Conservation (phyloP, 2,888 invertebrate species). For the Drosophila fulvimacula region DNA sequence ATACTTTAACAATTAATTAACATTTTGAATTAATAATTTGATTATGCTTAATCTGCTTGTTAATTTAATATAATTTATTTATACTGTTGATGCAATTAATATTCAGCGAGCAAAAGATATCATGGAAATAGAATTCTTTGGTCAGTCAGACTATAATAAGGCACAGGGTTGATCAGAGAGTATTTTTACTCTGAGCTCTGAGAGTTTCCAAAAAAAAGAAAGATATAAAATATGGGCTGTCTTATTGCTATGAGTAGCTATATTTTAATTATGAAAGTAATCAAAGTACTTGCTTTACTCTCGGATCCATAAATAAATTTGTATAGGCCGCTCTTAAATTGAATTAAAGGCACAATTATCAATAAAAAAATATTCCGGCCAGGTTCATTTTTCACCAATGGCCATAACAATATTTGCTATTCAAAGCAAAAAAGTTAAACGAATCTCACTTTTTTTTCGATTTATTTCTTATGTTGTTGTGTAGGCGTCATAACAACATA, state of each 20-base stretch:
- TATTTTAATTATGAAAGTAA: slow-evolving; percentile 37
- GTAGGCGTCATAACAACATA: slow-evolving; percentile 67
- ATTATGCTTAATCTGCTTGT: background rate
- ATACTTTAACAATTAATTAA: no score
- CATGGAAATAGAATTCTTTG: no score
- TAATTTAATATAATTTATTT: background rate
- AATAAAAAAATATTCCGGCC: slow-evolving; percentile 28
- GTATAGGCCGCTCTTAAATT: slow-evolving; percentile 20
- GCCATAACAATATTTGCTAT: slow-evolving; percentile 43
- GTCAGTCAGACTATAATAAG: no score
- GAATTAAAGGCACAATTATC: slow-evolving; percentile 8
- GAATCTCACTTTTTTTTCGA: slow-evolving; percentile 29
- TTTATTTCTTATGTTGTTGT: slow-evolving; percentile 19
- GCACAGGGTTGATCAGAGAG: no score
- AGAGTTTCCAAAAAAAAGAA: no score
- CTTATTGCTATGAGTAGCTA: background rate
- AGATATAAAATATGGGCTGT: no score
- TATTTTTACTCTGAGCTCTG: no score
- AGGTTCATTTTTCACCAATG: slow-evolving; percentile 13
- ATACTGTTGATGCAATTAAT: background rate
- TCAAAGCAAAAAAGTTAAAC: slow-evolving; percentile 19
- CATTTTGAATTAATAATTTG: no score
- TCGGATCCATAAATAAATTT: slow-evolving; percentile 27
- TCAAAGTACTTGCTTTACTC: slow-evolving; percentile 14
- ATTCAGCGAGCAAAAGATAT: background rate